Percentiles rank a stretch among this genome's conserved stretches.
These are phyloP conservation scores for Zosterops hypoxanthus DNA, from an alignment of 2,113 vertebrate genomes.

Conservation along the genomic window DNA sequence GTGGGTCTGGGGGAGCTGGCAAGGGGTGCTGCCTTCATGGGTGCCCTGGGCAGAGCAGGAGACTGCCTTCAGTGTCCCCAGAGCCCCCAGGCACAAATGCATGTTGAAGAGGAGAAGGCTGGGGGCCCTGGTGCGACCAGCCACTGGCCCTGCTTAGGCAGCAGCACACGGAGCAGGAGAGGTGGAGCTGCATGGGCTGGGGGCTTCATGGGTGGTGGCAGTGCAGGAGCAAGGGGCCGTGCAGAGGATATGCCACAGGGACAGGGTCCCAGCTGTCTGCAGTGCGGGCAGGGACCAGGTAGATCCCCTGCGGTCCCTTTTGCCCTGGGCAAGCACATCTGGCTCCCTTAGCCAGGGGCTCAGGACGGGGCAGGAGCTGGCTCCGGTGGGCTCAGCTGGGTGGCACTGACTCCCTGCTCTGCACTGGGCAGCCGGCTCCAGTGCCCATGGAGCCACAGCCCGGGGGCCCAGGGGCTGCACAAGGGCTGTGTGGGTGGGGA, in stretches of 20 bases:
- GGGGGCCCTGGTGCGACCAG: neutral
- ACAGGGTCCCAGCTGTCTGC: neutral
- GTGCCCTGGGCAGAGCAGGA: neutral
- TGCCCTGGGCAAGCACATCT: accelerated
- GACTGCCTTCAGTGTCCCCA: accelerated
- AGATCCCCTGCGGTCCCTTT: neutral
- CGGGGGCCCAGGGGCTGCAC: accelerated
- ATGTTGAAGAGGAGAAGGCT: neutral
- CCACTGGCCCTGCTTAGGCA: accelerated
- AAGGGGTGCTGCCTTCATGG: neutral
- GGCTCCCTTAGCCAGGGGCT: neutral
- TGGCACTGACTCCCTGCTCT: accelerated
- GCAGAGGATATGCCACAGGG: neutral
- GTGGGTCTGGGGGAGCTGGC: neutral
- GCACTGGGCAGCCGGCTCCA: accelerated
- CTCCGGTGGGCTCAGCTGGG: neutral
- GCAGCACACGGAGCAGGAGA: neutral
- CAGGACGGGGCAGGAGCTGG: accelerated
- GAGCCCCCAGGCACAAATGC: neutral
- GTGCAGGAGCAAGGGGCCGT: neutral
- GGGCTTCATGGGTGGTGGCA: accelerated
- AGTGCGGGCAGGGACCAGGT: accelerated
- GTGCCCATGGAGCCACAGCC: accelerated
- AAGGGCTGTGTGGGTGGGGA: accelerated
- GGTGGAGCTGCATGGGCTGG: accelerated